Percentiles rank a stretch among this genome's conserved stretches.
Evolutionary conservation across 1,140 invertebrate genomes (phyloP).

Genomic region (Scaptomyza pallida): DNA sequence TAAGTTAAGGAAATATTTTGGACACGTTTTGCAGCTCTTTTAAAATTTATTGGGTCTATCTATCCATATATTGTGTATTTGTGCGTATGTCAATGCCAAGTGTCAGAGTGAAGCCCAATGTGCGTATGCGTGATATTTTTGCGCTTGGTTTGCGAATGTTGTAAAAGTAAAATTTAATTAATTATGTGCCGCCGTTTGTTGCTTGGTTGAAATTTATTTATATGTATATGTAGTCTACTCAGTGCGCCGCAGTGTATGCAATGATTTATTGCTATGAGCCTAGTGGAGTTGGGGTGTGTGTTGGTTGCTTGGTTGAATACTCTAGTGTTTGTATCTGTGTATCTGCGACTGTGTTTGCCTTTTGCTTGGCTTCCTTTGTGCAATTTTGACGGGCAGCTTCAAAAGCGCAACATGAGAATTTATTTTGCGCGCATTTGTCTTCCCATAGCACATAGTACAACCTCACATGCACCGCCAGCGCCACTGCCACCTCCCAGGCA

Average conservation of each 20-base stretch:
- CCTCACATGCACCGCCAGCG: slow-evolving; percentile 52
- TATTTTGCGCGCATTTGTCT: slow-evolving; percentile 79
- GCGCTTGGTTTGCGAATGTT: slow-evolving; percentile 34
- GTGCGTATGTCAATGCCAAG: slow-evolving; percentile 74
- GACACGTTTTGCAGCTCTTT: slow-evolving; percentile 49
- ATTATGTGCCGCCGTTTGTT: slow-evolving; percentile 56
- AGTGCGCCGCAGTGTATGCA: slow-evolving; percentile 59
- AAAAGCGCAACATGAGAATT: slow-evolving; percentile 81
- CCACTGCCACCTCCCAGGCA: slow-evolving; percentile 7
- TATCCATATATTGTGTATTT: slow-evolving; percentile 40
- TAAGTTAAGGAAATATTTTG: slow-evolving; percentile 42
- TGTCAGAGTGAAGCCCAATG: slow-evolving; percentile 42
- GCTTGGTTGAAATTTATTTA: no score
- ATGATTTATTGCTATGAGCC: slow-evolving; percentile 62
- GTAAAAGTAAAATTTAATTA: slow-evolving; percentile 77
- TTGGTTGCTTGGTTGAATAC: slow-evolving; percentile 3
- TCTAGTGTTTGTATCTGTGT: slow-evolving; percentile 17
- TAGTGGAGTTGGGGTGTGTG: not conserved
- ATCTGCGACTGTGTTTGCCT: slow-evolving; percentile 1
- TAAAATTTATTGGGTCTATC: slow-evolving; percentile 73
- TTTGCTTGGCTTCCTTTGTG: slow-evolving; percentile 43
- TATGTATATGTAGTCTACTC: slow-evolving; percentile 45
- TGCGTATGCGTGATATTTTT: slow-evolving; percentile 69
- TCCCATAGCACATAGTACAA: slow-evolving; percentile 30
- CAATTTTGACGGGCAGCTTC: slow-evolving; percentile 71